Conservation (phyloP, 2,113 vertebrate genomes). For the Casuarius casuarius region DNA sequence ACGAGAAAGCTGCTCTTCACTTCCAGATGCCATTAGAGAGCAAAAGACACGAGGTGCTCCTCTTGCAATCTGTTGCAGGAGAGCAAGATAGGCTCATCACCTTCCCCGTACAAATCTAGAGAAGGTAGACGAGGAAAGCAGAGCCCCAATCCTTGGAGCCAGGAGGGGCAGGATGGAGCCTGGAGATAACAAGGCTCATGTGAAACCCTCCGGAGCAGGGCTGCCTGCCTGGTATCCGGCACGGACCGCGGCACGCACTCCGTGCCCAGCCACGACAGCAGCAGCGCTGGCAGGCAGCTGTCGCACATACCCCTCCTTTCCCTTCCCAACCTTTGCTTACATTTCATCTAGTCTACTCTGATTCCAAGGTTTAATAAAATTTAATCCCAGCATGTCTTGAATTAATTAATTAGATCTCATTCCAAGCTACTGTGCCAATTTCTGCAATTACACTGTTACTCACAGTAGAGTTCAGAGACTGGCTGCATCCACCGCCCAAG, state of each 20-base stretch:
- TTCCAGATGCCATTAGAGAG: neutral
- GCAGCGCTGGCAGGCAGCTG: neutral
- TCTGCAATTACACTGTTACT: neutral
- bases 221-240: neutral
- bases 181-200: neutral
- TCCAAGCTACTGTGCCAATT: neutral
- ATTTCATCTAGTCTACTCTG: neutral
- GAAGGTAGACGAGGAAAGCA: neutral
- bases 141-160: neutral
- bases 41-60: fast-evolving
- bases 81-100: neutral
- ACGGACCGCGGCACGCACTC: no score
- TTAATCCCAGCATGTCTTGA: neutral
- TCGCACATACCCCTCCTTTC: neutral
- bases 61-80: neutral
- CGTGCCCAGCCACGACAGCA: fast-evolving
- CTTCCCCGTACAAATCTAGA: neutral
- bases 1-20: neutral
- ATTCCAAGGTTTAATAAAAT: slow-evolving; percentile 1
- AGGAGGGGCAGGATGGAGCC: neutral
- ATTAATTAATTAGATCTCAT: neutral
- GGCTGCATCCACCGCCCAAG: neutral
- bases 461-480: neutral
- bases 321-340: slow-evolving; percentile 4
- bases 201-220: neutral